phyloP scores from a whole-genome alignment of 2,888 invertebrate species.

The Periphyllus acericola region DNA sequence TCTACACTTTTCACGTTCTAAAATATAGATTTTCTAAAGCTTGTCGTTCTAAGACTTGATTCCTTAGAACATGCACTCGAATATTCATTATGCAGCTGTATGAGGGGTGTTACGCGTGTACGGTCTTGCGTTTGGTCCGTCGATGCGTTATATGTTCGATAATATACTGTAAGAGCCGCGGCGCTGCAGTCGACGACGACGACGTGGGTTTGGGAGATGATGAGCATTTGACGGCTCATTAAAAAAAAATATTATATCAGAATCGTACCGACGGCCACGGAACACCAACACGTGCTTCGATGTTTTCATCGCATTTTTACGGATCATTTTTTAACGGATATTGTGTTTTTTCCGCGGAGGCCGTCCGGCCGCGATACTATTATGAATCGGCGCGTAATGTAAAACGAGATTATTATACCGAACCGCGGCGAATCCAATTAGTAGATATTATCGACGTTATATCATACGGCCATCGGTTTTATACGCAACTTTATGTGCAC shows the following conservation, averaged over 20 bases:
- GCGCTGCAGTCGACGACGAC: too few species aligned
- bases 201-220: background rate
- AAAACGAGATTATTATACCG: background rate
- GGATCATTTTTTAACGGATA: too few species aligned
- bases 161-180: background rate
- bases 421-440: background rate
- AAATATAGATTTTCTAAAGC: too few species aligned
- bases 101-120: too few species aligned
- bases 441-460: background rate
- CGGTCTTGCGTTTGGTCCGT: background rate
- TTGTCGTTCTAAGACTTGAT: too few species aligned
- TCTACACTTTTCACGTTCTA: too few species aligned
- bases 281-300: background rate
- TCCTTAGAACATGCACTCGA: too few species aligned
- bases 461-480: background rate
- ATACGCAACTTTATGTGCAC: too few species aligned
- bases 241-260: background rate
- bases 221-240: background rate
- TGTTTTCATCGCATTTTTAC: background rate
- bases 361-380: background rate
- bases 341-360: too few species aligned
- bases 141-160: background rate
- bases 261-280: background rate
- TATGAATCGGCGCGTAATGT: background rate
- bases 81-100: too few species aligned